Base-by-base conservation (phyloP, 1,140 invertebrate genomes). In the Zaprionus davidi region DNA sequence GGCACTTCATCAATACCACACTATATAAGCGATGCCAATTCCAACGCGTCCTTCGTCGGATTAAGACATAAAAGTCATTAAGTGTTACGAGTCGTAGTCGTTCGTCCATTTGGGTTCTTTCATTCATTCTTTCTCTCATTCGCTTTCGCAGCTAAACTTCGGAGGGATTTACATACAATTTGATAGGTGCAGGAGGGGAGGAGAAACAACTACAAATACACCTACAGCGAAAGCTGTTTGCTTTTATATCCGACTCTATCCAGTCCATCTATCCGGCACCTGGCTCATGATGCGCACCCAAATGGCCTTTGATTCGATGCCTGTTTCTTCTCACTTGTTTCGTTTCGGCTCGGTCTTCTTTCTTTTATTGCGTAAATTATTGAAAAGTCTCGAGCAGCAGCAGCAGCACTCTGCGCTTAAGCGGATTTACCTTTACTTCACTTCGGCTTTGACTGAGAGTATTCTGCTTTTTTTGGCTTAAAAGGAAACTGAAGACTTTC, bases 301-400 rank as follows among this genome's bases (percentile, higher is more conserved):
- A 82, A 76, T 64, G 73, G 56, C 66, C 78, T 79, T 79, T 85
- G 82, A 85, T 81, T 81, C 78, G 62, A 59, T 67, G 65, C 62
- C 71, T 60, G 76, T 22, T 66, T 44, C 38, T 58, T 66, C 46
- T 53, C 44, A 59, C 62, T 57, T n/a, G 49, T 51, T 24, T 31
- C n/a, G 4, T n/a, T 59, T 51, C 22, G 62, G 17, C 55, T 66
- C 44, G 70, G 12, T 38, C 36, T 38, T 38, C 31, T 69, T 63
- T 51, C 38, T 57, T 70, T 64, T 63, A 3, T 15, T 60, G 58
- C 58, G 85, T 87, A 78, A 88, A 87, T 87, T 88, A 88, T 88
- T 81, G 68, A 88, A 87, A 87, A 81, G 84, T 81, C 78, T 84
- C 74, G 74, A 83, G 83, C 70, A 59, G 62, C 34, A 20, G 20